Conservation (phyloP, 2,113 vertebrate genomes). For the Chamaea fasciata region DNA sequence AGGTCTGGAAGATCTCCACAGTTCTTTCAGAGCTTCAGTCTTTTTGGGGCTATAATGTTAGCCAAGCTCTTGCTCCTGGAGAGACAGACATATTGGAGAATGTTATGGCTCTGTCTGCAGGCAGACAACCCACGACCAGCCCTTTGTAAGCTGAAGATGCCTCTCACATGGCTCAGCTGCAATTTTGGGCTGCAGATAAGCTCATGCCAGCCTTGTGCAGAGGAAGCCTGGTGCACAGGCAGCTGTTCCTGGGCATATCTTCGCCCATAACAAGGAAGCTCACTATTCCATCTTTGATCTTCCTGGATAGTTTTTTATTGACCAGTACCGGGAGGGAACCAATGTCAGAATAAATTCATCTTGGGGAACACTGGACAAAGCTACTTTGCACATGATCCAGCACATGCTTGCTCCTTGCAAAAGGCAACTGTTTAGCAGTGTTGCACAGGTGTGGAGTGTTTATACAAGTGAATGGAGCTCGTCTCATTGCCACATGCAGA, state of each 20-base stretch:
- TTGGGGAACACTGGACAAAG: neutral
- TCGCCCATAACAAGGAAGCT: neutral
- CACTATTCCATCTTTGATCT: neutral
- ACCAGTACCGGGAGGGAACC: fast-evolving
- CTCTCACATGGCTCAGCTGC: neutral
- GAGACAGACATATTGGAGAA: neutral
- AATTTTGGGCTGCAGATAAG: neutral
- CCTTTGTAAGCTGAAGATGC: neutral
- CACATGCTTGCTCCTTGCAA: neutral
- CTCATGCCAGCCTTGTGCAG: neutral
- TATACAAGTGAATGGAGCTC: neutral
- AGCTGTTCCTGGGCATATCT: neutral
- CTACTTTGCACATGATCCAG: neutral
- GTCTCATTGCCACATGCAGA: neutral
- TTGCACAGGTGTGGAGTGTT: neutral
- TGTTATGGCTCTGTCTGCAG: neutral
- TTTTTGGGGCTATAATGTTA: neutral
- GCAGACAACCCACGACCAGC: fast-evolving
- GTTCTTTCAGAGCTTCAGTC: neutral
- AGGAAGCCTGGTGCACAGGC: neutral
- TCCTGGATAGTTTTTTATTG: neutral
- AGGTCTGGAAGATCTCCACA: neutral
- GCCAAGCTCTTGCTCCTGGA: neutral
- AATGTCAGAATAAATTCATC: neutral
- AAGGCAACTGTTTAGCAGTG: neutral